Conservation (phyloP, 2,113 vertebrate species). For the Trachemys scripta region DNA sequence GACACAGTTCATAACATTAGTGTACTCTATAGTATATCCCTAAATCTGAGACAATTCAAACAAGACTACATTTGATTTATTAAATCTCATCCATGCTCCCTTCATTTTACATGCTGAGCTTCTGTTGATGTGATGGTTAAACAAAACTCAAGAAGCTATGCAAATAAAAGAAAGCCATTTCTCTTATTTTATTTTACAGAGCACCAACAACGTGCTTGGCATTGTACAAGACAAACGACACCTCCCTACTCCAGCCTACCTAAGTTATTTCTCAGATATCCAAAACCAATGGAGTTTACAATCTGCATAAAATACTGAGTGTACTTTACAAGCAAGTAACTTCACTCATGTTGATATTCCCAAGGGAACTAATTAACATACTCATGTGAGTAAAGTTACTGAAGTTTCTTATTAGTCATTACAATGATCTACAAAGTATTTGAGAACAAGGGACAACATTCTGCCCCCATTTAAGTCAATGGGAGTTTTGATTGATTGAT, state of each 20-base stretch:
- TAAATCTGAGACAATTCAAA: constrained; percentile 77
- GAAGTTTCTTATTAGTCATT: neutral
- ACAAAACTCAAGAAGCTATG: constrained; percentile 83
- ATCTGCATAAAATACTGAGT: neutral
- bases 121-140: constrained; percentile 81
- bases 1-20: constrained; percentile 63
- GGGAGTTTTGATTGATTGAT: neutral
- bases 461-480: neutral
- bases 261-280: constrained; percentile 9
- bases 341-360: neutral
- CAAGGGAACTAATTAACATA: neutral
- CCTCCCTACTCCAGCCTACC: constrained; percentile 7
- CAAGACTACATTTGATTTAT: constrained; percentile 64
- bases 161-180: constrained; percentile 57
- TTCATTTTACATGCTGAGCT: constrained; percentile 80
- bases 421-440: neutral
- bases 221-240: neutral
- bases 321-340: neutral
- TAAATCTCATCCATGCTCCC: constrained; percentile 80
- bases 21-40: constrained; percentile 51
- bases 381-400: neutral
- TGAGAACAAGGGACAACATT: neutral
- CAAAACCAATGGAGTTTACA: neutral
- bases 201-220: neutral
- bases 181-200: constrained; percentile 19